Evolutionary conservation across 2,113 vertebrate species (phyloP).

Genomic region (Fulica atra): DNA sequence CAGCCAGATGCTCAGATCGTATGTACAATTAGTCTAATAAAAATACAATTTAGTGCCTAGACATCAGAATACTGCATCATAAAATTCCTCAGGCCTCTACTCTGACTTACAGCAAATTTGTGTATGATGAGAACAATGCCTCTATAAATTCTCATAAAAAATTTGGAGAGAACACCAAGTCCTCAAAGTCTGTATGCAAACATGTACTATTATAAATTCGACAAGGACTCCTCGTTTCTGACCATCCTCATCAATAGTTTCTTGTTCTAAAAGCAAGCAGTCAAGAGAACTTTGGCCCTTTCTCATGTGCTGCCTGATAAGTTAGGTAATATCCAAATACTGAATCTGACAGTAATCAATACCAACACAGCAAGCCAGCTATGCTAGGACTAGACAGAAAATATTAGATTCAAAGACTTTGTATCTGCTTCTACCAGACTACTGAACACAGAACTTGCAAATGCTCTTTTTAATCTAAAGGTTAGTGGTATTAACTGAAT

Average conservation of each 20-base stretch:
- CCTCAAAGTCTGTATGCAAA: neutral
- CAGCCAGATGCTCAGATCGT: neutral
- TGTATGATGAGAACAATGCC: neutral
- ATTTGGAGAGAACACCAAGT: neutral
- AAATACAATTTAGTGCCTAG: neutral
- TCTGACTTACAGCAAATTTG: neutral
- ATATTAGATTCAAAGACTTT: neutral
- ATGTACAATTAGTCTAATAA: neutral
- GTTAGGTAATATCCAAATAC: neutral
- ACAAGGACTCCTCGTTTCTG: neutral
- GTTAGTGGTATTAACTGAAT: neutral
- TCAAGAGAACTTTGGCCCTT: neutral
- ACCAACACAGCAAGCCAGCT: neutral
- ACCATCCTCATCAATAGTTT: neutral
- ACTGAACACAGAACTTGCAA: neutral
- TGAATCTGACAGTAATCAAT: neutral
- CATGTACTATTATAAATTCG: neutral
- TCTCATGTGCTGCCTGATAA: neutral
- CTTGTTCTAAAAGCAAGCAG: neutral
- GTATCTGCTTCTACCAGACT: neutral
- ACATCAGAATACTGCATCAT: neutral
- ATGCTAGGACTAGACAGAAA: neutral
- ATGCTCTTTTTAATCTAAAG: neutral
- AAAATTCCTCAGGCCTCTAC: neutral
- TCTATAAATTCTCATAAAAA: neutral